phyloP scores from a whole-genome alignment of 2,113 vertebrate genomes.

The Sinocyclocheilus anophthalmus region DNA sequence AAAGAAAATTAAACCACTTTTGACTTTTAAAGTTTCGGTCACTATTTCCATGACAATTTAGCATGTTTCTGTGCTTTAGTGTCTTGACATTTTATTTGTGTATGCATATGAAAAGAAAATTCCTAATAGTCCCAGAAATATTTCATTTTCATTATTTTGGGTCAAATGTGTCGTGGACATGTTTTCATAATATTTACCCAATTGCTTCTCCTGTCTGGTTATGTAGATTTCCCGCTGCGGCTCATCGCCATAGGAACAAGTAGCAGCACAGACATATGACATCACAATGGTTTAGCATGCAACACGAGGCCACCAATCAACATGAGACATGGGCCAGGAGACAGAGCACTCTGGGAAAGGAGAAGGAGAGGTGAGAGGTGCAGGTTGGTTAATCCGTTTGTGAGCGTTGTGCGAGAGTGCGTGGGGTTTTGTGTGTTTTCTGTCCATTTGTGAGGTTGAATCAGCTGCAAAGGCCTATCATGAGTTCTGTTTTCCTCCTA shows the following conservation, averaged over 20 bases:
- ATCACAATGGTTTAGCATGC: constrained; percentile 47
- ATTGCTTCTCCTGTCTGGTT: constrained; percentile 11
- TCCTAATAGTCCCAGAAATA: no score
- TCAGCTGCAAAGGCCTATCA: constrained; percentile 46
- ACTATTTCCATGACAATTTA: no score
- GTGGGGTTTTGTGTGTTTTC: not conserved
- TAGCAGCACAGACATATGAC: constrained; percentile 28
- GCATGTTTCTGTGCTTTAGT: no score
- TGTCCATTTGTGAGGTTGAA: constrained; percentile 43
- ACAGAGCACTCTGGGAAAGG: constrained; percentile 14
- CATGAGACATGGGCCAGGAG: constrained; percentile 34
- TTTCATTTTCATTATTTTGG: not conserved
- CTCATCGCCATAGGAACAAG: constrained; percentile 28
- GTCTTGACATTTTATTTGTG: no score
- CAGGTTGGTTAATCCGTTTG: not conserved
- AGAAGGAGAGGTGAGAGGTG: constrained; percentile 16
- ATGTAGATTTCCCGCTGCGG: constrained; percentile 13
- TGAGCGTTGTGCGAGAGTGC: not conserved
- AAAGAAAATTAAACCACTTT: no score
- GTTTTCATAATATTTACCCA: not conserved
- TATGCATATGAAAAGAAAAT: no score
- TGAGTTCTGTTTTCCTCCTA: constrained; percentile 35
- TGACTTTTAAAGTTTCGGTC: no score
- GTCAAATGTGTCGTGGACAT: not conserved
- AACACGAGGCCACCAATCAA: constrained; percentile 43